Evolutionary conservation across 2,797 vertebrate species (phyloP).

Genomic region (Cossypha niveicapilla): DNA sequence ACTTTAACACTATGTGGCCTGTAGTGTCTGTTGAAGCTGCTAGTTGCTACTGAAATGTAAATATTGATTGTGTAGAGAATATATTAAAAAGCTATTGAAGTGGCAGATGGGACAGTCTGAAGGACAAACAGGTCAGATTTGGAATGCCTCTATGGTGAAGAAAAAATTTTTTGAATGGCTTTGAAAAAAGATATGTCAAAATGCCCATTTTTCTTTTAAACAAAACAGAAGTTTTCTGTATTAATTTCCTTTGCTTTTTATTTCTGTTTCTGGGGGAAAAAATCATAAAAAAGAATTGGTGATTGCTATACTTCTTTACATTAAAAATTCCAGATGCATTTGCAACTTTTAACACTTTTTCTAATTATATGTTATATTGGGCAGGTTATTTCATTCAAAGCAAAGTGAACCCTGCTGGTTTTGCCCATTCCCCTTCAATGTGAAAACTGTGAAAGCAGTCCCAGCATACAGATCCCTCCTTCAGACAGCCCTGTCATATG

Average conservation of each 20-base stretch:
- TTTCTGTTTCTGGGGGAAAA: not conserved
- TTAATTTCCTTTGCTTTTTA: not conserved
- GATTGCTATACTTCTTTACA: not conserved
- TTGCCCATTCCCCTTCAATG: not conserved
- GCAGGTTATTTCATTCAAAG: not conserved
- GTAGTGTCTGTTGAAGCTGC: not conserved
- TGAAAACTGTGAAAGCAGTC: not conserved
- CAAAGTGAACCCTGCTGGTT: not conserved
- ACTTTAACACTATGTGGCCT: not conserved
- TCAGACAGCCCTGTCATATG: not conserved
- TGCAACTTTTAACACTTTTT: not conserved
- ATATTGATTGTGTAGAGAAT: slow-evolving; percentile 43
- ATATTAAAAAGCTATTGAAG: not conserved
- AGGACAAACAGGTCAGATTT: slow-evolving; percentile 1
- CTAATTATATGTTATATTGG: not conserved
- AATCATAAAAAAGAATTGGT: not conserved
- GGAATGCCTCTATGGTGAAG: not conserved
- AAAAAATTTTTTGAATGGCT: not conserved
- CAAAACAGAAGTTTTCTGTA: not conserved
- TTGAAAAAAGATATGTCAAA: not conserved
- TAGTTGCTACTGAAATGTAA: slow-evolving; percentile 22
- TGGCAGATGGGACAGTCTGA: not conserved
- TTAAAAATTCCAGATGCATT: not conserved
- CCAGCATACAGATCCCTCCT: not conserved
- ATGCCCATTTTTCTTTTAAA: not conserved